Evolutionary conservation across 2,888 invertebrate genomes (phyloP), one percentile per base, ranked within the genome.

Genomic region (Zaprionus obscuricornis): DNA sequence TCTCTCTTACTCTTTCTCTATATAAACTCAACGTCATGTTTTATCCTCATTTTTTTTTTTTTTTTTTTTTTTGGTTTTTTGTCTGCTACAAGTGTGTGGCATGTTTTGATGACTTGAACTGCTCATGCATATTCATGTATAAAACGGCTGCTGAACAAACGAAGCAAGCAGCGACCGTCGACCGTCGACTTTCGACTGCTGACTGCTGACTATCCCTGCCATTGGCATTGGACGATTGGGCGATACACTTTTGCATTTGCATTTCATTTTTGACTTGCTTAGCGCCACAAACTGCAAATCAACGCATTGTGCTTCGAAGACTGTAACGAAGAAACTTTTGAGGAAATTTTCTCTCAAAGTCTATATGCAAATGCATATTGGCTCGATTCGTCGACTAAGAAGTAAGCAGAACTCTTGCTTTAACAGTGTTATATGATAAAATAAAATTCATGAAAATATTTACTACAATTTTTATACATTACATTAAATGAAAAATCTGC

Each of bases 51-150:
- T n/a, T 40, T n/a, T 31, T 46, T 11, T 10, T 11, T 14, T 22
- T 29, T 22, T 43, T 55, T 29, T 33, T 31, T 24, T 10, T 14
- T 43, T n/a, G n/a, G n/a, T n/a, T n/a, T n/a, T n/a, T n/a, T n/a
- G 27, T 26, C 27, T 20, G 14, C 20, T 20, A 33, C 56, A 33
- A 39, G 60, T 47, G 66, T 66, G 55, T 74, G 77, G 77, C 70
- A 47, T 78, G 74, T 82, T 84, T 81, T 84, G 85, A 84, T 84
- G 85, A 82, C 75, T 70, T 81, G 62, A 74, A 77, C 84, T 66
- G 78, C 78, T 78, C 82, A 78, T 78, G 85, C 75, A 78, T 78
- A 78, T 78, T 84, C 85, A 78, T 78, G 56, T 54, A 62, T n/a
- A 67, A 66, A 77, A 39, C 57, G 74, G 63, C 70, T 65, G 62